phyloP scores from a whole-genome alignment of 2,888 invertebrate genomes.

The Danaus chrysippus region DNA sequence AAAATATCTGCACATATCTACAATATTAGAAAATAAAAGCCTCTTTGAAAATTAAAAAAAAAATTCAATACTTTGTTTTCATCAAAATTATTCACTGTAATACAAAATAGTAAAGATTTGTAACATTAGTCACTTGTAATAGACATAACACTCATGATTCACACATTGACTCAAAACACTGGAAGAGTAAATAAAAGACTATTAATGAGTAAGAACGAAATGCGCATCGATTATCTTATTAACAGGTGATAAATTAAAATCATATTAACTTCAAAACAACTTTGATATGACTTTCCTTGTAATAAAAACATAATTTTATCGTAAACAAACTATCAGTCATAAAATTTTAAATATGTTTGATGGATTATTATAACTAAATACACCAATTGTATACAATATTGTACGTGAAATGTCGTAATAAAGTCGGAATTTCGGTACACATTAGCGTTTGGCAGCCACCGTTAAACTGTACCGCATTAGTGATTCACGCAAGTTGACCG shows the following conservation, averaged over 20 bases:
- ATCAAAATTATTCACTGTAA: constrained; percentile 34
- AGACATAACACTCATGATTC: constrained; percentile 64
- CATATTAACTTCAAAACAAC: too few relatives aligned
- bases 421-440: constrained; percentile 34
- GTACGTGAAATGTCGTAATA: constrained; percentile 12
- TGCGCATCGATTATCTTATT: constrained; percentile 34
- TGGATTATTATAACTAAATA: too few relatives aligned
- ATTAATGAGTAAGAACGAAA: constrained; percentile 51
- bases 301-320: too few relatives aligned
- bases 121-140: constrained; percentile 54
- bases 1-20: constrained; percentile 1
- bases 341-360: too few relatives aligned
- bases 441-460: constrained; percentile 46
- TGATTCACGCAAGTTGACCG: constrained; percentile 74
- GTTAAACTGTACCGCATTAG: constrained; percentile 65
- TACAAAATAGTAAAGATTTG: constrained; percentile 43
- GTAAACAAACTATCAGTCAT: too few relatives aligned
- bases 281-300: too few relatives aligned
- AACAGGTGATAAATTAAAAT: constrained; percentile 13
- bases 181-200: constrained; percentile 52
- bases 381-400: too few relatives aligned
- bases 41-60: too few relatives aligned
- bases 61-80: too few relatives aligned
- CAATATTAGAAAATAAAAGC: not conserved
- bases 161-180: constrained; percentile 65